Evolutionary conservation across 2,888 invertebrate genomes (phyloP), one percentile per base, ranked within the genome.

Genomic region (Timema podura): DNA sequence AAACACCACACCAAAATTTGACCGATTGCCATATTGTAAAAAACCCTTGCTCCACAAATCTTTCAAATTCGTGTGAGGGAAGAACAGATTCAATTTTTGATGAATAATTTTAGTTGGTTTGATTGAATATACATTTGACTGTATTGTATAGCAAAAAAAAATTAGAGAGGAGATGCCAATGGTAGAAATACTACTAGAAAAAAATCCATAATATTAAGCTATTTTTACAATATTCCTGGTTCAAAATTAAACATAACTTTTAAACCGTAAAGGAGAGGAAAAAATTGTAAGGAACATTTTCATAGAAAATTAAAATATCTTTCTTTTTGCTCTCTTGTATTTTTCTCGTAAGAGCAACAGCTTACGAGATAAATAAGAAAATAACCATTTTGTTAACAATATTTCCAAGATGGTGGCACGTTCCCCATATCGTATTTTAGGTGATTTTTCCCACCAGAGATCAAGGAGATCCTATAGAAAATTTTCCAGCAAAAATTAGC

Each of bases 381-480:
- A n/a, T n/a, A n/a, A n/a, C n/a, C 30, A 57, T 57, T 57, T 57
- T 57, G 6, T 57, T 30, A 5, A 5, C 57, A 15, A 5, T 57
- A 16, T 57, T 57, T 57, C 57, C 57, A 57, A 57, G 57, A 57
- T 57, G 57, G 57, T 30, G 11, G 57, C 57, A 57, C 15, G 57
- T 57, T 57, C 57, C 57, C 57, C 57, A 10, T 57, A 8, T 15
- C 57, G 57, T 15, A 57, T 15, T 10, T 57, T 2, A 10, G 57
- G 57, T 57, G 57, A 57, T 57, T 57, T 57, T 57, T 57, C 15
- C n/a, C n/a, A n/a, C 11, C 6, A 6, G 15, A 2, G 5, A 57
- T 57, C 2, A 57, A 57, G 6, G 57, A 57, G 6, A 57, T 15
- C 57, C 57, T 57, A 57, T 15, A 57, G 11, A 57, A 57, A 1